Evolutionary conservation across 1,140 invertebrate species (phyloP), one percentile per base, ranked within the genome.

Genomic region (Drosophila subpulchrella): DNA sequence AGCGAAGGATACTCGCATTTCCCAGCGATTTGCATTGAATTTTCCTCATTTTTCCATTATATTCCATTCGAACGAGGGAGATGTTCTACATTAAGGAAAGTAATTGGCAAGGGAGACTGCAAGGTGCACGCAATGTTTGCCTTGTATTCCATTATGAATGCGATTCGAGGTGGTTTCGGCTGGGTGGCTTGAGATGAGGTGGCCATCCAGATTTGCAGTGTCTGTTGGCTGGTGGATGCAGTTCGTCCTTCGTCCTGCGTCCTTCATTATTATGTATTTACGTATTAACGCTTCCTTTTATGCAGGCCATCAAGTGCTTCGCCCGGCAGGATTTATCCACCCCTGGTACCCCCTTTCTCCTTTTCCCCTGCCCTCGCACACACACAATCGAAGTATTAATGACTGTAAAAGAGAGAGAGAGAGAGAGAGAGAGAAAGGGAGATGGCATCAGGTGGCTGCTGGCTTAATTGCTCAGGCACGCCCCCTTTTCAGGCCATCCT

Each of bases 231-330:
- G n/a, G 54, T 44, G 53, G 17, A 30, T 6, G 11, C 51, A 27
- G 36, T 5, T 27, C 27, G 27, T 27, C 27, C 27, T 27, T 5
- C 27, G 27, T 3, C 27, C 27, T 30, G 30, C 27, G 47, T 42
- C 44, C 46, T 78, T 78, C 79, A 82, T 82, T 83, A 80, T 80
- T 72, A 30, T 56, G 61, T 63, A 83, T 83, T 83, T 83, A 73
- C 75, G 75, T 84, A 82, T 82, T 82, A 79, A 75, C 63, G 75
- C 80, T 75, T 75, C 47, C 51, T 27, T 80, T 82, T 82, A 75
- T 77, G 78, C 73, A 79, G 63, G 59, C 70, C 38, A 70, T 74
- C 74, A 63, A 77, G 67, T 62, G 57, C 53, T 44, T 47, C 51
- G 41, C 42, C 10, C 47, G 36, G 54, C 60, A 53, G 67, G 58